These are phyloP conservation scores for Catharus ustulatus DNA, from an alignment of 2,797 vertebrate genomes.

Conservation along the genomic window DNA sequence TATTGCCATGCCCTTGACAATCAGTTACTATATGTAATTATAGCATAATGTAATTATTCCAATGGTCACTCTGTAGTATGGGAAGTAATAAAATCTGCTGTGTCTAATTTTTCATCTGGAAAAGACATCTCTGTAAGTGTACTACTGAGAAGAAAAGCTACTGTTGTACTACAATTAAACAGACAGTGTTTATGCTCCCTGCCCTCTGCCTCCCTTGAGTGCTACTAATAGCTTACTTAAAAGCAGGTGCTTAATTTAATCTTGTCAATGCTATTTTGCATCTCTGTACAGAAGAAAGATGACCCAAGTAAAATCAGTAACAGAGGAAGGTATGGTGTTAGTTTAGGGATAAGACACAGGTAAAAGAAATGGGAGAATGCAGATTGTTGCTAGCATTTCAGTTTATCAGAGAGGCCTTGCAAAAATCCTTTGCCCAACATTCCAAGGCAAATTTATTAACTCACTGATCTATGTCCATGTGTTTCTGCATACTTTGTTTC, in stretches of 20 bases:
- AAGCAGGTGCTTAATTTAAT: conserved; percentile 4
- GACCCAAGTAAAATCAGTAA: background rate
- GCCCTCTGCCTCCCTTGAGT: background rate
- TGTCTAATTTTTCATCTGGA: background rate
- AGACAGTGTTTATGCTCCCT: background rate
- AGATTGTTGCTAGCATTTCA: background rate
- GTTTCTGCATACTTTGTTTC: background rate
- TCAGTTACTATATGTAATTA: background rate
- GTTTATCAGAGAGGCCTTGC: background rate
- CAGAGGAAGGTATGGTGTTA: background rate
- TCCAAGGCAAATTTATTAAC: background rate
- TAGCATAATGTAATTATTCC: background rate
- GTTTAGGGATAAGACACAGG: background rate
- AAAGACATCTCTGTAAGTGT: background rate
- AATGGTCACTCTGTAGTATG: background rate
- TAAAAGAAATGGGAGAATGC: background rate
- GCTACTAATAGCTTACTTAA: background rate
- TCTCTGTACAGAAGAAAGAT: background rate
- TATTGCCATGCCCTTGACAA: background rate
- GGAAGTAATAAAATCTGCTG: background rate
- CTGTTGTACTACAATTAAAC: background rate
- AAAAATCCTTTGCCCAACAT: background rate
- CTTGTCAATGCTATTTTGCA: background rate
- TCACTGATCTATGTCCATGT: background rate
- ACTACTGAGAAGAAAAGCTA: background rate